Evolutionary conservation across 2,888 invertebrate genomes (phyloP).

Genomic region (Trachelus tabidus): DNA sequence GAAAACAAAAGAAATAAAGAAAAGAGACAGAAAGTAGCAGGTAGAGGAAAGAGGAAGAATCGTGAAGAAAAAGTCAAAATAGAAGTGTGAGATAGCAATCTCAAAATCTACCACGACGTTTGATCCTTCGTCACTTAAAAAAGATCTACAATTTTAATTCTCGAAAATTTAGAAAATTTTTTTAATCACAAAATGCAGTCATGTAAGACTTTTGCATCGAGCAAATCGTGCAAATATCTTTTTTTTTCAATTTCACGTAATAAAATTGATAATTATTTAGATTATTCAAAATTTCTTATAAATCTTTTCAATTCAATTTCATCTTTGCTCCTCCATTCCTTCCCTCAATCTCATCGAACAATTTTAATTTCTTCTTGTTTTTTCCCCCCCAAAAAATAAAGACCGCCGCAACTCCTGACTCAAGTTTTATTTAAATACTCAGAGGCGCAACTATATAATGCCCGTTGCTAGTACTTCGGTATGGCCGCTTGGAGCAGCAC

Average conservation of each 20-base stretch:
- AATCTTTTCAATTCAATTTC: too few species aligned
- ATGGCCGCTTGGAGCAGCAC: constrained; percentile 20
- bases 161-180: too few species aligned
- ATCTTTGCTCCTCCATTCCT: too few species aligned
- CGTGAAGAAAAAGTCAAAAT: not conserved
- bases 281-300: too few species aligned
- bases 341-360: too few species aligned
- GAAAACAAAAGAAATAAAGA: not conserved
- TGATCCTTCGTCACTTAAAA: not conserved
- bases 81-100: not conserved
- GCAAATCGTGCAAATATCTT: too few species aligned
- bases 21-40: too few species aligned
- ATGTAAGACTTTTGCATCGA: too few species aligned
- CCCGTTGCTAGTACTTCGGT: constrained; percentile 14
- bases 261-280: too few species aligned
- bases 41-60: not conserved
- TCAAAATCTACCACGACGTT: not conserved
- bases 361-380: not conserved
- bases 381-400: not conserved
- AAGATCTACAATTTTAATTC: not conserved
- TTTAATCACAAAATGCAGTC: too few species aligned
- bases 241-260: too few species aligned
- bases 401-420: not conserved
- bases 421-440: constrained; percentile 9
- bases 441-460: not conserved